phyloP scores from a whole-genome alignment of 2,888 invertebrate species.

The Idaea straminata region DNA sequence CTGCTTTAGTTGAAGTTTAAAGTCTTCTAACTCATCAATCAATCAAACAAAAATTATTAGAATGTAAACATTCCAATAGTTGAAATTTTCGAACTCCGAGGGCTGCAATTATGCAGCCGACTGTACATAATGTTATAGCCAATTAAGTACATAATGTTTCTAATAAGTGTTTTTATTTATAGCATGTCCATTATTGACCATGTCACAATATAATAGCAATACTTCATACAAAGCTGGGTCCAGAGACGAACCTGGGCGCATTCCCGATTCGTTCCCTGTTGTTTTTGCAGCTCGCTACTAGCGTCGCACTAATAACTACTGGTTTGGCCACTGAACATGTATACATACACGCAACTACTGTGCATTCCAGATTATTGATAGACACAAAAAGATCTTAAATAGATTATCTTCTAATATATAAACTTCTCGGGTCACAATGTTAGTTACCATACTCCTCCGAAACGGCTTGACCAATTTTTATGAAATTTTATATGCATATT shows the following conservation, averaged over 20 bases:
- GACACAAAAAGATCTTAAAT: not conserved
- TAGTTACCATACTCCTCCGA: no score
- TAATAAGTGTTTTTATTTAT: not conserved
- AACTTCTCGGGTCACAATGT: no score
- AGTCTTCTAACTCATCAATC: no score
- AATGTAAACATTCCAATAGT: no score
- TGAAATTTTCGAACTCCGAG: no score
- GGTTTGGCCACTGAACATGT: constrained; percentile 54
- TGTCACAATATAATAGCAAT: constrained; percentile 31
- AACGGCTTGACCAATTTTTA: no score
- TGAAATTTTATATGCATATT: no score
- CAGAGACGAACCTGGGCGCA: constrained; percentile 63
- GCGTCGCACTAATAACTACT: constrained; percentile 72
- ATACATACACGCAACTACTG: not conserved
- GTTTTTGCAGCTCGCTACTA: constrained; percentile 66
- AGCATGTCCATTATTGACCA: constrained; percentile 11
- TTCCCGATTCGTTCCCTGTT: constrained; percentile 80
- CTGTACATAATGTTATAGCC: no score
- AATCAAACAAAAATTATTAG: no score
- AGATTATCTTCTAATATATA: no score
- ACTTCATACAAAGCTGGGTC: constrained; percentile 47
- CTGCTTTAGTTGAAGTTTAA: no score
- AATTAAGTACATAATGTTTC: not conserved
- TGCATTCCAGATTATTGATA: not conserved
- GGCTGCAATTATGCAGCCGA: no score